Base-by-base conservation (phyloP, 2,797 vertebrate genomes). In the Manis javanica region DNA sequence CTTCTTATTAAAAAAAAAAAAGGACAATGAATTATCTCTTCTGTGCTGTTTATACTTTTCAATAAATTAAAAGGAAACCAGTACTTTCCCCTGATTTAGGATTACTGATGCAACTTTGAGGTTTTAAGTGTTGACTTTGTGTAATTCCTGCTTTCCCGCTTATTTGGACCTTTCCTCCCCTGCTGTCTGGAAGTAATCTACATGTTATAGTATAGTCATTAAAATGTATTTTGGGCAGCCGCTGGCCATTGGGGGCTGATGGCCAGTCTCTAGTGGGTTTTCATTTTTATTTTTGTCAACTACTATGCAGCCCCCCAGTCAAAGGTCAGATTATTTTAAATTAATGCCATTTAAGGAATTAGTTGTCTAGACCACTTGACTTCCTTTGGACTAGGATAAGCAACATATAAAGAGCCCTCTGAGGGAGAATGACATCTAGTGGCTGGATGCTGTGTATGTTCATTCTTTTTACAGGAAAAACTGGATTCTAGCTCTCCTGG, bases 281-380 rank as follows among this genome's bases (percentile, higher is more conserved):
- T 95, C 69, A 19, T 84, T 96, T 97, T 97, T 97, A 96, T 96
- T 97, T 97, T 98, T 98, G 98, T 98, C 98, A 87, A 31, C 91
- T 92, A 74, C 96, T 91, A 87, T 81, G 87, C 91, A 98, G 97
- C 0, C 12, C 92, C 97, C 94, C 31, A 5, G 94, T 97, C 96
- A 97, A 93, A 98, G 98, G 98, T 98, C 98, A 98, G 98, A 97
- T 98, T 98, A 98, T 98, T 98, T 98, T 98, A 96, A 98, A 98
- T 98, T 98, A 98, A 98, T 98, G 98, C 98, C 98, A 98, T 98
- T 98, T 98, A 98, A 98, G 98, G 98, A 98, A 98, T 98, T 98
- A 34, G 96, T 90, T 96, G 98, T 98, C 98, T 98, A 97, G 98
- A 98, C 98, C 98, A 96, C 96, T 98, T 96, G 97, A 96, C 96